These are phyloP conservation scores for Lutjanus argentimaculatus DNA, from an alignment of 2,797 vertebrate species.

Conservation along the genomic window DNA sequence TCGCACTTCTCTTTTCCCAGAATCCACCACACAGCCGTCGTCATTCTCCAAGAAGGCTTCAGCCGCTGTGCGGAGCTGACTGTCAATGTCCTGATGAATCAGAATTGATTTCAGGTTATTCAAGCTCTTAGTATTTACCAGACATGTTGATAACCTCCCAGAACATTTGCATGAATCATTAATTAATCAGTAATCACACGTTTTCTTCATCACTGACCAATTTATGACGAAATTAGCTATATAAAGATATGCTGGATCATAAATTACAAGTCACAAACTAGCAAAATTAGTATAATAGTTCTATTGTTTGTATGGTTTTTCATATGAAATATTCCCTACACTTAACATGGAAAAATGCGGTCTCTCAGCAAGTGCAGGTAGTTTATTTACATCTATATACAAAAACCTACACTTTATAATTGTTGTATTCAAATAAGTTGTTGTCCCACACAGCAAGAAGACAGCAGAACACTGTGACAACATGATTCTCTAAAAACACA, in stretches of 20 bases:
- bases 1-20: constrained; percentile 83
- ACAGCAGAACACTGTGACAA: too few relatives aligned
- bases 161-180: neutral
- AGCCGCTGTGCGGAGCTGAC: constrained; percentile 84
- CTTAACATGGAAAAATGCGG: too few relatives aligned
- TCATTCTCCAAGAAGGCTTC: constrained; percentile 88
- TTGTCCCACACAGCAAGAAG: too few relatives aligned
- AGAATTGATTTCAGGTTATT: constrained; percentile 4
- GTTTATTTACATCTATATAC: too few relatives aligned
- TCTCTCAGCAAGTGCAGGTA: too few relatives aligned
- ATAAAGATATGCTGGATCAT: neutral
- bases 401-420: too few relatives aligned
- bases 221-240: neutral
- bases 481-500: too few relatives aligned
- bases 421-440: too few relatives aligned
- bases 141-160: neutral
- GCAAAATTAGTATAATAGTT: neutral
- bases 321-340: too few relatives aligned
- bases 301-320: neutral
- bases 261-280: neutral
- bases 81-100: constrained; percentile 82
- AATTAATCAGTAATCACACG: neutral
- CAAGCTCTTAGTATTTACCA: neutral
- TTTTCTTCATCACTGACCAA: neutral
- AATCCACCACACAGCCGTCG: constrained; percentile 83